A percentile compares a stretch with the other conserved stretches of the same genome.
Evolutionary conservation across 2,113 vertebrate species (phyloP).

Genomic region (Cyprinodon tularosa): DNA sequence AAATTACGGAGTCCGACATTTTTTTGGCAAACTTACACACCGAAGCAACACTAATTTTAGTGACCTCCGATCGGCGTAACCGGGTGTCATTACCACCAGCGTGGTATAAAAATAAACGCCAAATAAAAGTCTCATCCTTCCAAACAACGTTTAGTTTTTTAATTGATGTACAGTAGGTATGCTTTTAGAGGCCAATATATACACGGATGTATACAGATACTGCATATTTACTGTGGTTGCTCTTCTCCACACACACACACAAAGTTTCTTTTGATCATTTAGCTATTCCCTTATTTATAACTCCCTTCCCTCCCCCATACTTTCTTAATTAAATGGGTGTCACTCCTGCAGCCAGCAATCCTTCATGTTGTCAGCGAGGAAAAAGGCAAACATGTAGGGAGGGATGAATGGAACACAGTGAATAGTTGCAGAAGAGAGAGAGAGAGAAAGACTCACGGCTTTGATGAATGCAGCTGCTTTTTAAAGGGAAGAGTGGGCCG

Average conservation of each 20-base stretch:
- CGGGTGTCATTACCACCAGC: no score
- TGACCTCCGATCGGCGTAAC: no score
- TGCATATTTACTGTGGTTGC: slow-evolving; percentile 7
- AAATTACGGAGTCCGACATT: no score
- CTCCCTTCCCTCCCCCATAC: slow-evolving; percentile 4
- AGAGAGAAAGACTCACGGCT: slow-evolving; percentile 13
- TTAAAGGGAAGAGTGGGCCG: slow-evolving; percentile 48
- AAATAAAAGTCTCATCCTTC: no score
- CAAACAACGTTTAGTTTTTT: no score
- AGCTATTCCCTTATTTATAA: slow-evolving; percentile 39
- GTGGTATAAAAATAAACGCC: no score
- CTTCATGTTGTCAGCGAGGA: slow-evolving; percentile 55
- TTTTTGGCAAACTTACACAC: no score
- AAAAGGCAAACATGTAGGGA: slow-evolving; percentile 40
- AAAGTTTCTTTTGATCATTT: background rate
- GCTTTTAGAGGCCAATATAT: background rate
- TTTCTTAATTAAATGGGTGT: slow-evolving; percentile 53
- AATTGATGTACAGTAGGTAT: background rate
- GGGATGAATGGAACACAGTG: slow-evolving; percentile 22
- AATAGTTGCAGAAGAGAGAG: slow-evolving; percentile 35
- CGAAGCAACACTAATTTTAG: no score
- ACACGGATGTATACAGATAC: background rate
- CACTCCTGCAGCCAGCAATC: slow-evolving; percentile 40
- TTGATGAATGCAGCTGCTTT: slow-evolving; percentile 66
- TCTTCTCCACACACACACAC: background rate